Conservation (phyloP, 2,797 vertebrate genomes). For the Semaprochilodus insignis region DNA sequence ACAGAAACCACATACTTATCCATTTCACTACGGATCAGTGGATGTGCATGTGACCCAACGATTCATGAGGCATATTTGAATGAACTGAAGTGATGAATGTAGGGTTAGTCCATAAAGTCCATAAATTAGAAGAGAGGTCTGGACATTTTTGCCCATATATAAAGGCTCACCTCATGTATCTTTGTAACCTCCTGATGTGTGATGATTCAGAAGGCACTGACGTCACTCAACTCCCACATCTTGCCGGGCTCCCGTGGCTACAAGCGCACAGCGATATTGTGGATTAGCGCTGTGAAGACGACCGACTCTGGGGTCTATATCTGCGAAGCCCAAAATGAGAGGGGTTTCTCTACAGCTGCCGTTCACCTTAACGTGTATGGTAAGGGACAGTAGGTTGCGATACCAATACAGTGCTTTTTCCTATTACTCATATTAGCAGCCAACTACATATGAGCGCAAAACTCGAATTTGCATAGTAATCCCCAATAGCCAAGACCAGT, state of each 20-base stretch:
- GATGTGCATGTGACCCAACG: too few relatives aligned
- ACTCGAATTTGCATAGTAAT: too few relatives aligned
- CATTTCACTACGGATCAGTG: too few relatives aligned
- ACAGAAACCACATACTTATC: too few relatives aligned
- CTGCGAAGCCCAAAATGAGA: slow-evolving; percentile 87
- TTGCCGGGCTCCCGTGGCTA: slow-evolving; percentile 70
- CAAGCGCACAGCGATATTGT: slow-evolving; percentile 66
- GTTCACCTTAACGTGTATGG: slow-evolving; percentile 88
- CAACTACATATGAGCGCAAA: too few relatives aligned
- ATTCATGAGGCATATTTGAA: too few relatives aligned
- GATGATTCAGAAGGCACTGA: slow-evolving; percentile 63
- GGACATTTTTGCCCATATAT: too few relatives aligned
- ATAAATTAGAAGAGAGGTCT: too few relatives aligned
- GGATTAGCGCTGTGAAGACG: slow-evolving; percentile 76
- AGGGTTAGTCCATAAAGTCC: too few relatives aligned
- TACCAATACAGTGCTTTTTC: background rate
- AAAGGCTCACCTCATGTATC: background rate
- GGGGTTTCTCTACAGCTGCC: slow-evolving; percentile 78
- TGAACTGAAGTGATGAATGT: too few relatives aligned
- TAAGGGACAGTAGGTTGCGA: slow-evolving; percentile 67
- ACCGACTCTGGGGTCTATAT: slow-evolving; percentile 88
- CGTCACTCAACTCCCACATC: slow-evolving; percentile 71
- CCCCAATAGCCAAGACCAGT: too few relatives aligned
- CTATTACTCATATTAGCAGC: background rate
- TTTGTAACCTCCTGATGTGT: slow-evolving; percentile 5